phyloP scores from a whole-genome alignment of 2,888 invertebrate species.

The Scaptomyza polygonia region DNA sequence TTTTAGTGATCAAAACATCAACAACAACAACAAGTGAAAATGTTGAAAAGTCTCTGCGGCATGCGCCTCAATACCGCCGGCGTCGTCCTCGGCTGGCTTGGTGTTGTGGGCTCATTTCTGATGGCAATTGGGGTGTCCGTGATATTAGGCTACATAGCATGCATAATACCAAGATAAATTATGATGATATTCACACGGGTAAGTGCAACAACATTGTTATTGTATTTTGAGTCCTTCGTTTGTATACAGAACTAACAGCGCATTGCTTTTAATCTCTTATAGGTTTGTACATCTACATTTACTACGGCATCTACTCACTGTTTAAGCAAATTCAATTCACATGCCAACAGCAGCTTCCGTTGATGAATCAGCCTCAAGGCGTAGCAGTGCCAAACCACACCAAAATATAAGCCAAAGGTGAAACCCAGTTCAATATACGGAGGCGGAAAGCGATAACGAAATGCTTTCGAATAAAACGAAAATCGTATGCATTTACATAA shows the following conservation, averaged over 20 bases:
- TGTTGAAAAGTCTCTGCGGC: constrained; percentile 69
- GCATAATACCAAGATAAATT: not conserved
- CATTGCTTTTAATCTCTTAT: constrained; percentile 26
- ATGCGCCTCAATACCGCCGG: constrained; percentile 81
- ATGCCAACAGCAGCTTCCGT: constrained; percentile 64
- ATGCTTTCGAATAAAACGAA: not conserved
- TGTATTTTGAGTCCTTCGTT: not conserved
- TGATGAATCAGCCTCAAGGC: constrained; percentile 29
- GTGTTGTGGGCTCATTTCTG: constrained; percentile 65
- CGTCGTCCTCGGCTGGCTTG: constrained; percentile 82
- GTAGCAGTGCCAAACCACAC: constrained; percentile 23
- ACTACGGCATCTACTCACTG: constrained; percentile 73
- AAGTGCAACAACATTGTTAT: constrained; percentile 10
- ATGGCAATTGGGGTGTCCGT: constrained; percentile 54
- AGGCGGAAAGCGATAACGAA: too few relatives aligned
- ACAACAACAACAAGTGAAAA: constrained; percentile 37
- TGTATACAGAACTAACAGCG: constrained; percentile 12
- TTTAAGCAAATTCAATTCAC: constrained; percentile 66
- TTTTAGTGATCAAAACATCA: not conserved
- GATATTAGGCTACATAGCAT: constrained; percentile 30
- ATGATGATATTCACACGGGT: constrained; percentile 45
- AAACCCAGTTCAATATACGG: too few relatives aligned
- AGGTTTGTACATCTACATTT: constrained; percentile 63
- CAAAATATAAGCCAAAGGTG: constrained; percentile 62
- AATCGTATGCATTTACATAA: not conserved